Conservation (phyloP, 2,888 invertebrate genomes). For the Lomographa bimaculata region DNA sequence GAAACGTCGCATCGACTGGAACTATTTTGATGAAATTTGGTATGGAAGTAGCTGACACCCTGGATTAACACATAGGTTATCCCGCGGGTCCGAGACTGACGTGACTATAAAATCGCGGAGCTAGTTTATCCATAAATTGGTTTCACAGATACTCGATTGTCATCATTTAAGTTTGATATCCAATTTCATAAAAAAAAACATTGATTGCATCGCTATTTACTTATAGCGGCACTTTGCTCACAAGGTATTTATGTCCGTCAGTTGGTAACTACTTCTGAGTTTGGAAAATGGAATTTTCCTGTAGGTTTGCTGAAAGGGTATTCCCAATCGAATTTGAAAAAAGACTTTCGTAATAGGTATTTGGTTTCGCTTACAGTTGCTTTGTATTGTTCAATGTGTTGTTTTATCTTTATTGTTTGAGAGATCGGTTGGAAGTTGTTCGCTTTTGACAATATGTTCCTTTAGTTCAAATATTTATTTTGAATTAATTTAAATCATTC, state of each 20-base stretch:
- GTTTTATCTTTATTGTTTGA: slow-evolving; percentile 17
- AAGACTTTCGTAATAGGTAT: slow-evolving; percentile 60
- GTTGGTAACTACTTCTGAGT: slow-evolving; percentile 72
- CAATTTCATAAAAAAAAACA: slow-evolving; percentile 66
- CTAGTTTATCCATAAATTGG: too few relatives aligned
- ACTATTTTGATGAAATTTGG: too few relatives aligned
- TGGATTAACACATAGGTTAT: too few relatives aligned
- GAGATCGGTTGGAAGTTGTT: slow-evolving; percentile 6
- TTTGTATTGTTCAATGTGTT: slow-evolving; percentile 36
- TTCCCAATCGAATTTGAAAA: slow-evolving; percentile 73
- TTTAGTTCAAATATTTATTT: too few relatives aligned
- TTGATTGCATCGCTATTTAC: slow-evolving; percentile 74
- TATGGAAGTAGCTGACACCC: too few relatives aligned
- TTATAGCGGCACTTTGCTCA: slow-evolving; percentile 80
- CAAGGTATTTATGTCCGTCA: slow-evolving; percentile 78
- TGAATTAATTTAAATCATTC: too few relatives aligned
- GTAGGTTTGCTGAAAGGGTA: slow-evolving; percentile 64
- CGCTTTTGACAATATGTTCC: too few relatives aligned
- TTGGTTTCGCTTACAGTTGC: slow-evolving; percentile 54
- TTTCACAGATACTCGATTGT: slow-evolving; percentile 65
- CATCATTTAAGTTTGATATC: slow-evolving; percentile 68
- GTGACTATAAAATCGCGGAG: too few relatives aligned
- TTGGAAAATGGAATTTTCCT: slow-evolving; percentile 80
- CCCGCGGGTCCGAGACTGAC: too few relatives aligned
- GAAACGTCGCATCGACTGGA: too few relatives aligned